phyloP scores from a whole-genome alignment of 92 coral and sea anemone genomes.

The Zoanthus sociatus region DNA sequence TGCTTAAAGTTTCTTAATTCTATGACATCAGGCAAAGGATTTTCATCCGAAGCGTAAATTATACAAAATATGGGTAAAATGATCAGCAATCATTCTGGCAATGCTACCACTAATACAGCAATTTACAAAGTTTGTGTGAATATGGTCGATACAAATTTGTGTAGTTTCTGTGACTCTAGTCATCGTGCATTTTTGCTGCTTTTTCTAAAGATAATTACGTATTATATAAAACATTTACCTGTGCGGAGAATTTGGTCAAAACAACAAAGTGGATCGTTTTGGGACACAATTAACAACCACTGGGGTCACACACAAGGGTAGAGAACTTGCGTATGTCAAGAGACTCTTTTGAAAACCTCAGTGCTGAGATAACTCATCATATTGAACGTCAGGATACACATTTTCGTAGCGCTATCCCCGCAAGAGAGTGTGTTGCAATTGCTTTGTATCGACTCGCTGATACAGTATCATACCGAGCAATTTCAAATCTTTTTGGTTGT shows the following conservation, averaged over 20 bases:
- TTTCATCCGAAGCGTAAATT: too few relatives aligned
- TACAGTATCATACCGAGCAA: conserved; percentile 50
- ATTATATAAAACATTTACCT: conserved; percentile 17
- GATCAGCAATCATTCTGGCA: too few relatives aligned
- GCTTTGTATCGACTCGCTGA: conserved; percentile 60
- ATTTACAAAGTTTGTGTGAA: too few relatives aligned
- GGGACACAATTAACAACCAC: conserved; percentile 42
- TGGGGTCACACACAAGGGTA: conserved; percentile 57
- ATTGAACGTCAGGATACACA: conserved; percentile 43
- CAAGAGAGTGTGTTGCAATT: conserved; percentile 54
- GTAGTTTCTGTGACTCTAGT: too few relatives aligned
- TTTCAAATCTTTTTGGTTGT: conserved; percentile 54
- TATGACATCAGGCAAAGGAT: too few relatives aligned
- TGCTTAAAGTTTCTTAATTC: too few relatives aligned
- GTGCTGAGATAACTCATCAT: conserved; percentile 55
- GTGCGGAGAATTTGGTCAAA: conserved; percentile 54
- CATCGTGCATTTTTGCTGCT: too few relatives aligned
- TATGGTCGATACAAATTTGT: too few relatives aligned
- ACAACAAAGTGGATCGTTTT: conserved; percentile 48
- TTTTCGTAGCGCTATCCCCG: conserved; percentile 60
- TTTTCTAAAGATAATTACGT: conserved; percentile 2
- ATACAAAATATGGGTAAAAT: too few relatives aligned
- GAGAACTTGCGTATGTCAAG: conserved; percentile 51
- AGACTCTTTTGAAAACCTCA: conserved; percentile 40
- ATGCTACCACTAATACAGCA: too few relatives aligned